Evolutionary conservation across 2,888 invertebrate genomes (phyloP), one percentile per base, ranked within the genome.

Genomic region (Orthosia incerta): DNA sequence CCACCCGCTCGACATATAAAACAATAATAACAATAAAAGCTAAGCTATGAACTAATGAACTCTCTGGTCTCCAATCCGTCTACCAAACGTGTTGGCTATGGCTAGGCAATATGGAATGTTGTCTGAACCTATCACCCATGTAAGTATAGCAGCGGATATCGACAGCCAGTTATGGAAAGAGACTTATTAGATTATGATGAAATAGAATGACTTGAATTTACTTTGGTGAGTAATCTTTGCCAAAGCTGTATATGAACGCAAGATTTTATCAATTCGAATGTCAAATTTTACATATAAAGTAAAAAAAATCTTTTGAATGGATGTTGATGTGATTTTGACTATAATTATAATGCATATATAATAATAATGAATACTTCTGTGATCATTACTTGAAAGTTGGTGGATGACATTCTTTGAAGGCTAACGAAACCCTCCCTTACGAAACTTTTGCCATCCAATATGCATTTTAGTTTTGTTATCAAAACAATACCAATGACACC

Each of bases 41-140:
- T 31, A 15, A 18, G 13, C 9, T 13, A 7, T 26, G 45, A 26
- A 46, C 23, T 23, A 65, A 18, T 16, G 16, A 74, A 62, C 48
- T 57, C 18, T 59, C 3, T 18, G 16, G 69, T 78, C 79, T 74
- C 74, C 74, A 65, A 62, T n/a, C 23, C 18, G 74, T 79, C 74
- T 79, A 57, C 64, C 64, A 53, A 69, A 61, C 23, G 26, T 60
- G n/a, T 39, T 18, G 57, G 46, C 26, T 56, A 50, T 45, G 20
- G 39, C 26, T 46, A 46, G 51, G 50, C 23, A 15, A 0, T 16
- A 18, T 20, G 31, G 74, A 79, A 79, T 79, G 74, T 48, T 5
- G 69, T 56, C 48, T 12, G n/a, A 57, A 57, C 53, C 23, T 56
- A 61, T 64, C 31, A 60, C 15, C 51, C 69, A 79, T 64, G 51